A percentile compares a stretch with the other conserved stretches of the same genome.
Evolutionary conservation across 2,888 invertebrate genomes (phyloP).

Genomic region (Calephelis perditalis): DNA sequence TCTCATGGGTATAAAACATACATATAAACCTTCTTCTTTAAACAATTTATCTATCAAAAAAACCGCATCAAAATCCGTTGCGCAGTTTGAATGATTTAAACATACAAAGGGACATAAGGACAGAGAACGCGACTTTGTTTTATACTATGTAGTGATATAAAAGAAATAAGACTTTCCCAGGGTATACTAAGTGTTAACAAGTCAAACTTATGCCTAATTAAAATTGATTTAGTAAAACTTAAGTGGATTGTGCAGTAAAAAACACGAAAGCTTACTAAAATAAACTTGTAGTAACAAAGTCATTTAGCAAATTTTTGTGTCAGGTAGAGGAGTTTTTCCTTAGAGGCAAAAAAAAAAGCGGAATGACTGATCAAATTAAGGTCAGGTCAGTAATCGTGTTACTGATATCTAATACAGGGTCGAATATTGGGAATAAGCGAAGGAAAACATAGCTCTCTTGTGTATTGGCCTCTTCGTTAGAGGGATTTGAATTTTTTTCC

Average conservation of each 20-base stretch:
- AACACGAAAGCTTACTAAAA: background rate
- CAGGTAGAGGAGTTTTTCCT: constrained; percentile 44
- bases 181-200: no score
- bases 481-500: constrained; percentile 64
- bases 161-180: no score
- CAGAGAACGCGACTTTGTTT: no score
- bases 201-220: no score
- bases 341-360: constrained; percentile 51
- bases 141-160: no score
- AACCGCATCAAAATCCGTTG: no score
- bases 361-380: constrained; percentile 71
- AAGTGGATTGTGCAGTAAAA: background rate
- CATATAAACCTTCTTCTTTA: no score
- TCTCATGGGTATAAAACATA: no score
- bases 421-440: constrained; percentile 61
- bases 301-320: constrained; percentile 34
- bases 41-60: no score
- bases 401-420: constrained; percentile 70
- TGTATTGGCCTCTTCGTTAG: constrained; percentile 72
- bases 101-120: no score
- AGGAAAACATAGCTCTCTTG: constrained; percentile 67
- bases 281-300: background rate
- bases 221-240: no score
- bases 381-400: constrained; percentile 75
- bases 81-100: no score